Conservation (phyloP, 2,797 vertebrate species). For the Eurystomus glaucurus region DNA sequence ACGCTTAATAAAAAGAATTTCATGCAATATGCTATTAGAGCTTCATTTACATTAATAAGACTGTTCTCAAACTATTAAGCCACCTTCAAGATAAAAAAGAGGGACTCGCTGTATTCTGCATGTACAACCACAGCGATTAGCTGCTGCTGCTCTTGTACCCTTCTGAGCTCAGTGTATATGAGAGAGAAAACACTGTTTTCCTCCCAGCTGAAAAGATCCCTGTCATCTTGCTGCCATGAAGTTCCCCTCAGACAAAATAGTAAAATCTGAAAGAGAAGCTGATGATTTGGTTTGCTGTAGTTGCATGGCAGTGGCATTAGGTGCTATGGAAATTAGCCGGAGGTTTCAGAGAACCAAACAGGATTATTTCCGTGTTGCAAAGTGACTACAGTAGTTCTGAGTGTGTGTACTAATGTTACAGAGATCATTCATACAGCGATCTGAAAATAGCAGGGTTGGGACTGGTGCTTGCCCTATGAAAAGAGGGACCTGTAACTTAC, state of each 20-base stretch:
- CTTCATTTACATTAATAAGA: slow-evolving; percentile 71
- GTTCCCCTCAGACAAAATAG: not conserved
- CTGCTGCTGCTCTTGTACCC: slow-evolving; percentile 25
- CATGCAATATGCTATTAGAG: slow-evolving; percentile 65
- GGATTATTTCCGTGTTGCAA: rapidly evolving
- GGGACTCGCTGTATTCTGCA: not conserved
- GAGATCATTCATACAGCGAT: not conserved
- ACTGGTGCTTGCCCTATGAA: not conserved
- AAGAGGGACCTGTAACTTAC: rapidly evolving
- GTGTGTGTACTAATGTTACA: not conserved
- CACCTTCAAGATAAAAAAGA: slow-evolving; percentile 47
- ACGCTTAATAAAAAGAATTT: slow-evolving; percentile 62
- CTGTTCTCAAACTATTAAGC: slow-evolving; percentile 69
- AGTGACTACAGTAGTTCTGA: not conserved
- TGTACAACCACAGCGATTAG: slow-evolving; percentile 22
- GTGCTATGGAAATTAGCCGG: not conserved
- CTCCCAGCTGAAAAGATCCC: not conserved
- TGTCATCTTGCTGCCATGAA: not conserved
- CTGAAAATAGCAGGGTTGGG: not conserved
- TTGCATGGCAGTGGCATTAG: not conserved
- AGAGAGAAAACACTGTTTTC: not conserved
- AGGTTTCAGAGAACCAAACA: not conserved
- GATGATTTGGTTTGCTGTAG: not conserved
- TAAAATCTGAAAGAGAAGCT: not conserved
- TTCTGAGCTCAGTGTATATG: not conserved